Evolutionary conservation across 2,888 invertebrate genomes (phyloP).

Genomic region (Adineta ricciae): DNA sequence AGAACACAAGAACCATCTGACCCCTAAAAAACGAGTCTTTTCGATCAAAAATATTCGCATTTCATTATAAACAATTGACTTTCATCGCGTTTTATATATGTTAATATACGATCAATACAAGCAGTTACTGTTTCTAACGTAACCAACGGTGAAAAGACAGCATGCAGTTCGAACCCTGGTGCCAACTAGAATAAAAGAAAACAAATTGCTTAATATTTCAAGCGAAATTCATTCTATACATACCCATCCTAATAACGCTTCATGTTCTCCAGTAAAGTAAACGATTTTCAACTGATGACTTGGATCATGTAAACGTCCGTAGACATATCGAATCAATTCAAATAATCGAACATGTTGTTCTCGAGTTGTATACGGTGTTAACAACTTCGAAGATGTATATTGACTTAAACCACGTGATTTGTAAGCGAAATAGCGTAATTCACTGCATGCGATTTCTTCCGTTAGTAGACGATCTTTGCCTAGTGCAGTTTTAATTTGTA

Average conservation of each 20-base stretch:
- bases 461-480: background rate
- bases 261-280: background rate
- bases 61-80: constrained; percentile 4
- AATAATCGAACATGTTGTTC: constrained; percentile 16
- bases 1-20: background rate
- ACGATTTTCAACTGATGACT: constrained; percentile 19
- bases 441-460: background rate
- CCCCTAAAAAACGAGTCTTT: background rate
- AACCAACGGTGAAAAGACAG: background rate
- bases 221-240: background rate
- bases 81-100: constrained; percentile 18
- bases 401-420: constrained; percentile 23
- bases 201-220: background rate
- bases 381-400: background rate
- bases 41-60: background rate
- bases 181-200: background rate
- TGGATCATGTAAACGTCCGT: background rate
- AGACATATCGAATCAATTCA: background rate
- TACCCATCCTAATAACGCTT: background rate
- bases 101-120: background rate
- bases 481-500: background rate
- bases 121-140: background rate
- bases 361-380: background rate
- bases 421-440: constrained; percentile 4
- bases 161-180: constrained; percentile 8